Percentiles rank a stretch among this genome's conserved stretches.
These are phyloP conservation scores for Chlamydotis undulata DNA, from an alignment of 2,113 vertebrate species.

Conservation along the genomic window DNA sequence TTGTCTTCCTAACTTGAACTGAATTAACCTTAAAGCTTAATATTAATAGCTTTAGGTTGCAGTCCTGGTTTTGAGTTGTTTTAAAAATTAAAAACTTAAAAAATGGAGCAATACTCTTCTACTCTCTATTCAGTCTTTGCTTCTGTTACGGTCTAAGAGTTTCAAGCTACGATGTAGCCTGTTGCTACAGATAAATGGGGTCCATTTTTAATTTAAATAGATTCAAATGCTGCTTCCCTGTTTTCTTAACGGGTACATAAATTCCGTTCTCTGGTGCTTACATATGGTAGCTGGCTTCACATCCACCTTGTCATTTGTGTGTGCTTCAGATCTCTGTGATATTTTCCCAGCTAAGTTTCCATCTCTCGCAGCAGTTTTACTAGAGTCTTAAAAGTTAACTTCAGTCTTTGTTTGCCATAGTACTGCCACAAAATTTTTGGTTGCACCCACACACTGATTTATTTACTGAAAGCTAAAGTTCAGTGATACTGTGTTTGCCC, in stretches of 20 bases:
- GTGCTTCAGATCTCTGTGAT: neutral
- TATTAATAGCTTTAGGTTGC: neutral
- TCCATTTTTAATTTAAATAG: neutral
- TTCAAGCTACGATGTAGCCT: neutral
- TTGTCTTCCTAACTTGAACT: neutral
- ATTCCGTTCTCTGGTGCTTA: neutral
- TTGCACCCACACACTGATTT: neutral
- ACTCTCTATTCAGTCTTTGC: neutral
- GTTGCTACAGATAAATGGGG: neutral
- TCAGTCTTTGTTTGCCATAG: neutral
- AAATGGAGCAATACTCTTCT: neutral
- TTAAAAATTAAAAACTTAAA: neutral
- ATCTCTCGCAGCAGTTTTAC: neutral
- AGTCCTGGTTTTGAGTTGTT: neutral
- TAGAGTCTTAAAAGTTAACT: neutral
- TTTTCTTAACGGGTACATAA: neutral
- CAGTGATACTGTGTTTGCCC: neutral
- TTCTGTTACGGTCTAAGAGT: neutral
- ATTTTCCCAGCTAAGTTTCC: neutral
- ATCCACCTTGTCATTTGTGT: neutral
- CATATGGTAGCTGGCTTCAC: neutral
- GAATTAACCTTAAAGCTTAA: neutral
- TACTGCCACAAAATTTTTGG: neutral
- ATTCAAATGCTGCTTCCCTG: neutral
- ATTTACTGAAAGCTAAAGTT: neutral